Percentiles rank a stretch among this genome's conserved stretches.
Conservation (phyloP, 35 echinoderm and acorn worm species). For the Anneissia japonica region DNA sequence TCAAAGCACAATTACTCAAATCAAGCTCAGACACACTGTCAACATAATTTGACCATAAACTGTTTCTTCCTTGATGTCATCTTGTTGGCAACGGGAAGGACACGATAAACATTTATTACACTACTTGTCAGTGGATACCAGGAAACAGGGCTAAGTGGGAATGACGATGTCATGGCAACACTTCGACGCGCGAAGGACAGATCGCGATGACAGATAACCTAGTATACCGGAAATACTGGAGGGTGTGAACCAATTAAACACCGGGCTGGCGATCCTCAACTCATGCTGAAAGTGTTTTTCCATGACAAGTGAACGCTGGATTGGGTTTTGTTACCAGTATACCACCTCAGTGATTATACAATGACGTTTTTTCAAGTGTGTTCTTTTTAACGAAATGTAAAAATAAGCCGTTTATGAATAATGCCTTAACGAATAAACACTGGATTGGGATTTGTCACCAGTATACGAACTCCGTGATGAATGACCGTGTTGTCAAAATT, state of each 20-base stretch:
- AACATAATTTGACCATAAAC: too few relatives aligned
- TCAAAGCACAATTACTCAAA: too few relatives aligned
- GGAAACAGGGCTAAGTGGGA: neutral
- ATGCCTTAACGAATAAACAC: too few relatives aligned
- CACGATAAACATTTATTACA: neutral
- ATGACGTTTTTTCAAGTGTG: too few relatives aligned
- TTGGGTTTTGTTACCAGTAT: too few relatives aligned
- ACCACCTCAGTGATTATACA: too few relatives aligned
- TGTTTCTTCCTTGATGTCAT: neutral
- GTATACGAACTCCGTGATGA: too few relatives aligned
- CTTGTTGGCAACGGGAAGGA: neutral
- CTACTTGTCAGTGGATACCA: neutral
- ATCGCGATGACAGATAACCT: neutral
- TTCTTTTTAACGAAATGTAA: too few relatives aligned
- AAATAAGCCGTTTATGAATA: too few relatives aligned
- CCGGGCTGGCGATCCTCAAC: neutral
- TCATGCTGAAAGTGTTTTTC: neutral
- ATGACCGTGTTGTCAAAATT: too few relatives aligned
- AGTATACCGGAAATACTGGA: neutral
- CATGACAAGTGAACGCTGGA: neutral
- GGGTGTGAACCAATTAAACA: neutral
- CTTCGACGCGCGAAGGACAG: neutral
- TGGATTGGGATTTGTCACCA: too few relatives aligned
- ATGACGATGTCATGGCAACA: neutral
- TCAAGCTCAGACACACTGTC: too few relatives aligned